A percentile compares a stretch with the other conserved stretches of the same genome.
phyloP scores from a whole-genome alignment of 2,797 vertebrate species.

The Acanthis flammea region DNA sequence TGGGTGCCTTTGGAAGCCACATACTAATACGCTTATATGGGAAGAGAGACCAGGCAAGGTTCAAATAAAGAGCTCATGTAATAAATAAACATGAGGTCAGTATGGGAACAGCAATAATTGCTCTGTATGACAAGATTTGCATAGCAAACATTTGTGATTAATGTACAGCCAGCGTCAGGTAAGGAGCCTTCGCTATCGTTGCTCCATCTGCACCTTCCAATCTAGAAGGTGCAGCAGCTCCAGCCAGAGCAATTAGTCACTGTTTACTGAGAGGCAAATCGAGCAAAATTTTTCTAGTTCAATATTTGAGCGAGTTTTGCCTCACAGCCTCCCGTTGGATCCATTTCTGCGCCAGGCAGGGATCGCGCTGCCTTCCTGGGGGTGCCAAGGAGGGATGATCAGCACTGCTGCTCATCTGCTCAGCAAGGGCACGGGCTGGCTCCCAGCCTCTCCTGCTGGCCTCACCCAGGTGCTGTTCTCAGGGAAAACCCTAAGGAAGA shows the following conservation, averaged over 20 bases:
- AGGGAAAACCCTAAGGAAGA: not conserved
- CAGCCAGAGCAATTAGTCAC: conserved; percentile 55
- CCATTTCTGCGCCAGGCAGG: not conserved
- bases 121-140: conserved; percentile 70
- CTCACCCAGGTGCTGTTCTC: not conserved
- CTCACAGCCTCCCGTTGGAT: not conserved
- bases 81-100: conserved; percentile 73
- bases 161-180: conserved; percentile 31
- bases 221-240: conserved; percentile 29
- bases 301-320: conserved; percentile 63
- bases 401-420: not conserved
- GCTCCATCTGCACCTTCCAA: conserved; percentile 40
- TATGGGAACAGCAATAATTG: conserved; percentile 60
- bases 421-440: not conserved
- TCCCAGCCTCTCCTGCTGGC: not conserved
- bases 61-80: conserved; percentile 61
- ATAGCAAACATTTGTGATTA: conserved; percentile 71
- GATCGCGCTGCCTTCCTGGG: not conserved
- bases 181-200: conserved; percentile 22
- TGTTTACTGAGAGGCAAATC: conserved; percentile 57
- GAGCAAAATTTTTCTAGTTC: conserved; percentile 34
- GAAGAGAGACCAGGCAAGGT: conserved; percentile 47
- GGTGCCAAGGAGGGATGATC: not conserved
- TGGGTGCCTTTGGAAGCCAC: conserved; percentile 43
- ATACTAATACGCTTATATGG: not conserved